Conservation (phyloP, 2,888 invertebrate genomes). For the Sphaerophoria taeniata region DNA sequence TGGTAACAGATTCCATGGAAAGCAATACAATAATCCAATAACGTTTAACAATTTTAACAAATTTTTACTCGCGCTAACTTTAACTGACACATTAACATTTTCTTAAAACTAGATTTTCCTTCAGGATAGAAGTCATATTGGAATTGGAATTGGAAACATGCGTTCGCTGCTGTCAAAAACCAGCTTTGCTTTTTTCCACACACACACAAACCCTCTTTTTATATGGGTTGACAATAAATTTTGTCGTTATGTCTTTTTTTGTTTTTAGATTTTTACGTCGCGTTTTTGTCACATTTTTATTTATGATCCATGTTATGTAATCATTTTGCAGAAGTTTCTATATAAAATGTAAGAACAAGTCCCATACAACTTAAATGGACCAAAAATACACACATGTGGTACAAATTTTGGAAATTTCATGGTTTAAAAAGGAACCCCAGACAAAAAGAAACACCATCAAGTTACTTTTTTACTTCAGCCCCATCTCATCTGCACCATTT, state of each 20-base stretch:
- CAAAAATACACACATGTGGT: conserved; percentile 65
- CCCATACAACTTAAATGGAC: conserved; percentile 63
- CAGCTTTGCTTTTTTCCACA: conserved; percentile 36
- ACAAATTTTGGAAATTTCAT: conserved; percentile 60
- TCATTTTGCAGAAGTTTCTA: conserved; percentile 67
- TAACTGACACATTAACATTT: too few species aligned
- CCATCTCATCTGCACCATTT: conserved; percentile 2
- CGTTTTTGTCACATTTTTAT: conserved; percentile 75
- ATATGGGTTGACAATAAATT: conserved; percentile 70
- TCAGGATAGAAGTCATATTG: too few species aligned
- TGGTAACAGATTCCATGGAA: too few species aligned
- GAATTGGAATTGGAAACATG: conserved; percentile 33
- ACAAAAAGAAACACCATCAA: conserved; percentile 23
- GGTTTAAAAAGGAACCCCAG: conserved; percentile 33
- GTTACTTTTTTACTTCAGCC: neutral
- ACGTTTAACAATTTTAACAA: too few species aligned
- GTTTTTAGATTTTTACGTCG: conserved; percentile 71
- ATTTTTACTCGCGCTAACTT: too few species aligned
- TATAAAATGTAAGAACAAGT: conserved; percentile 46
- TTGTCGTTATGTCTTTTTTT: conserved; percentile 38
- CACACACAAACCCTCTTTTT: conserved; percentile 47
- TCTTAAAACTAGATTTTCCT: too few species aligned
- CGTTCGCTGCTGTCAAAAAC: conserved; percentile 58
- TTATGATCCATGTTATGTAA: conserved; percentile 74
- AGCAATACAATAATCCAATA: too few species aligned